Evolutionary conservation across 2,113 vertebrate genomes (phyloP), one percentile per base, ranked within the genome.

Genomic region (Stegastes partitus): DNA sequence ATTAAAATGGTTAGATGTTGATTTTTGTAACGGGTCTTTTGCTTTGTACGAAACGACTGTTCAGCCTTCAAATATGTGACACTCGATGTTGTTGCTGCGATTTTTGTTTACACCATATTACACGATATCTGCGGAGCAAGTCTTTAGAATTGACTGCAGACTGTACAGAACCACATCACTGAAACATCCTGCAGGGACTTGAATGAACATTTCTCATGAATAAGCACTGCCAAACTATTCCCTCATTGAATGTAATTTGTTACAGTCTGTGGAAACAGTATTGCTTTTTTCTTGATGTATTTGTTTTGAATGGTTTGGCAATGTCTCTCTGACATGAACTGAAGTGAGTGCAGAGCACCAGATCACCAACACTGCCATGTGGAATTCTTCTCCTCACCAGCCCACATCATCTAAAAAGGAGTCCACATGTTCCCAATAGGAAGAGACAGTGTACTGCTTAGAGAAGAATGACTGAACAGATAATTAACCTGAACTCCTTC

Each of bases 1-100:
- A 93, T 93, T 94, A 94, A 94, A 94, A 87, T 88, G 47, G 69
- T 78, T 90, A 89, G 81, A 84, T 88, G 86, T 89, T 84, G 78
- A 75, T 77, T 79, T 84, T 53, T 67, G 49, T 81, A 51, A 79
- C 11, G 79, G 70, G 66, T 91, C 77, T 88, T 83, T 83, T 89
- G 59, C 78, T 91, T 90, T 84, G 55, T 77, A 79, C 31, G 31
- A 83, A 63, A 61, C 70, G 39, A 78, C 61, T 66, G 50, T 81
- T 71, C 49, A 28, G 54, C 74, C 56, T 77, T 68, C 3, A 47
- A 34, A 0, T 58, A 28, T 78, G 72, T 63, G 79, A 84, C 28
- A 14, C 18, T 28, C 31, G 6, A 34, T 68, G 25, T 44, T 47
- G 51, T 61, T 77, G 2, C 45, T 21, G 1, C 10, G 16, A 1